phyloP scores from a whole-genome alignment of 2,888 invertebrate genomes.

The Scelioninae gen. 1 region DNA sequence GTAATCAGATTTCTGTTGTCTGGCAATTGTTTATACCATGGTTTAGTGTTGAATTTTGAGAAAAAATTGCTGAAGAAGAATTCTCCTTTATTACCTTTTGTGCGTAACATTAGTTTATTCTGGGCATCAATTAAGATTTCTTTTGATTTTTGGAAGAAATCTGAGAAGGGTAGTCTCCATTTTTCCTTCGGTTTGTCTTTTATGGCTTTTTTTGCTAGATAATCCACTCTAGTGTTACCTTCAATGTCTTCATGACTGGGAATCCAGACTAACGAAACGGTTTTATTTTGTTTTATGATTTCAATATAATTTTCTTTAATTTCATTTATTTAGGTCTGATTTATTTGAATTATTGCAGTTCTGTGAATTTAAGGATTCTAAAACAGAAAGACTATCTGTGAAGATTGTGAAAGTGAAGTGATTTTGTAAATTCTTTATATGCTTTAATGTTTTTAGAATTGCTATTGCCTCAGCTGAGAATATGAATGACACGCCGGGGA shows the following conservation, averaged over 20 bases:
- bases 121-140: neutral
- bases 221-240: neutral
- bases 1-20: neutral
- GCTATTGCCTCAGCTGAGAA: constrained; percentile 13
- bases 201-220: too few species aligned
- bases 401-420: neutral
- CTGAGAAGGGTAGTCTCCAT: neutral
- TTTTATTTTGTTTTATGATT: neutral
- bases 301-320: neutral
- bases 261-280: neutral
- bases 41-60: constrained; percentile 6
- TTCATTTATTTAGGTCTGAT: neutral
- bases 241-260: neutral
- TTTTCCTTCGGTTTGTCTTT: too few species aligned
- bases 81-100: neutral
- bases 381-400: constrained; percentile 20
- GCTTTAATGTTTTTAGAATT: neutral
- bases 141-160: neutral
- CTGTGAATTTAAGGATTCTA: neutral
- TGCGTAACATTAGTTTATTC: neutral
- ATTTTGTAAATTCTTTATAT: neutral
- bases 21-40: constrained; percentile 3
- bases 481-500: neutral
- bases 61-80: neutral
- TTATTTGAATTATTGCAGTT: neutral